phyloP scores from a whole-genome alignment of 35 echinoderm and acorn worm genomes.

The Nesometra sesokonis region DNA sequence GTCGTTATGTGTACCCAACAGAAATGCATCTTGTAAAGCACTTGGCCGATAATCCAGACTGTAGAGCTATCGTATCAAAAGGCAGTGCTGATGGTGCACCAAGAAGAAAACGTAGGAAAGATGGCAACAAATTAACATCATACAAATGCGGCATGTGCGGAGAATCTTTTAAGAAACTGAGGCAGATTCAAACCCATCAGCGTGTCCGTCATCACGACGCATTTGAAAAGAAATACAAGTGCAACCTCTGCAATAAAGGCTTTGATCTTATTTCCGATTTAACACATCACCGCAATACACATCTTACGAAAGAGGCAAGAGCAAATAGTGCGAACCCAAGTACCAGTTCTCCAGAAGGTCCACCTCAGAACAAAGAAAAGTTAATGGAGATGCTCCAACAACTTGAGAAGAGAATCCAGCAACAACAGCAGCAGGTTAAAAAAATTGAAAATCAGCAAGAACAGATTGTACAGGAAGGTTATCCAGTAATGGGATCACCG shows the following conservation, averaged over 20 bases:
- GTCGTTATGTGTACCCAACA: conserved; percentile 74
- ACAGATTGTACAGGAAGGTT: conserved; percentile 36
- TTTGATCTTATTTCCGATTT: conserved; percentile 94
- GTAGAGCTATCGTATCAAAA: conserved; percentile 65
- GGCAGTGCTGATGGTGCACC: conserved; percentile 47
- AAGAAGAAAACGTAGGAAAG: conserved; percentile 39
- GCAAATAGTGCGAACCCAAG: conserved; percentile 47
- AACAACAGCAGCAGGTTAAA: conserved; percentile 76
- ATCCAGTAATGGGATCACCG: not conserved
- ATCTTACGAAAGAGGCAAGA: conserved; percentile 64
- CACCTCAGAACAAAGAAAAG: conserved; percentile 84
- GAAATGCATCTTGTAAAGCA: conserved; percentile 75
- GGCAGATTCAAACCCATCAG: conserved; percentile 95
- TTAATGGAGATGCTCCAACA: conserved; percentile 88
- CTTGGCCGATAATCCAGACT: conserved; percentile 77
- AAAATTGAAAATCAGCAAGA: conserved; percentile 91
- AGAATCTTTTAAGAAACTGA: conserved; percentile 86
- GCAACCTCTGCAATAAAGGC: conserved; percentile 87
- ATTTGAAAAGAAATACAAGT: conserved; percentile 99
- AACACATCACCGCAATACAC: conserved; percentile 79
- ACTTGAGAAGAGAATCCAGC: conserved; percentile 79
- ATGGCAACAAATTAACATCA: conserved; percentile 53
- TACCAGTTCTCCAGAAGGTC: conserved; percentile 68
- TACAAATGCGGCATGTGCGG: conserved; percentile 84
- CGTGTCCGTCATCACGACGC: conserved; percentile 89